Percentiles rank a stretch among this genome's conserved stretches.
Evolutionary conservation across 2,888 invertebrate genomes (phyloP).

Genomic region (Drosophila imparisetae): DNA sequence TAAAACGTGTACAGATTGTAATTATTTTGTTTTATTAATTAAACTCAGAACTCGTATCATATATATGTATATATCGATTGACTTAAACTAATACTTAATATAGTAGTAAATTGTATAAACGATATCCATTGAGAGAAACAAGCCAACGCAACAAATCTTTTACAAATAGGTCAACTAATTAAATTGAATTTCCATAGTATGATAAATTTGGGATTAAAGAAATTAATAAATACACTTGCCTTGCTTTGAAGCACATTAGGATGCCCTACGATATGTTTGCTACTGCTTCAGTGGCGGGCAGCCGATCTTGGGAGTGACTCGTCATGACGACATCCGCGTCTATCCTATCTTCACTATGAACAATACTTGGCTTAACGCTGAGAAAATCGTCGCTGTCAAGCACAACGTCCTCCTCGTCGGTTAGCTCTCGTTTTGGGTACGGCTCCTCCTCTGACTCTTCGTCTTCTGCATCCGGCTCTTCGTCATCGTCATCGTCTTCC

Average conservation of each 20-base stretch:
- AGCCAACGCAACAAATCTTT: conserved; percentile 55
- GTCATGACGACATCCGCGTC: conserved; percentile 38
- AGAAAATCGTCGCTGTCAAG: conserved; percentile 63
- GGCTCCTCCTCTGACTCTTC: conserved; percentile 2
- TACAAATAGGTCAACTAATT: conserved; percentile 42
- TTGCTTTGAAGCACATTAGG: conserved; percentile 22
- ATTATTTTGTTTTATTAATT: conserved; percentile 34
- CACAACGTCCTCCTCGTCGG: conserved; percentile 46
- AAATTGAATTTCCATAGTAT: conserved; percentile 18
- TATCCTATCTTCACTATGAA: conserved; percentile 16
- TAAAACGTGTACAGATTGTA: conserved; percentile 7
- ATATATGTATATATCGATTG: conserved; percentile 20
- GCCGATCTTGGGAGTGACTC: conserved; percentile 30
- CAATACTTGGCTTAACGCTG: conserved; percentile 50
- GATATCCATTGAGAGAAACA: conserved; percentile 29
- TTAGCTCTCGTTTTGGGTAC: conserved; percentile 1
- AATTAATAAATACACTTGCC: conserved; percentile 24
- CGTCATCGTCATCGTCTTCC: not conserved
- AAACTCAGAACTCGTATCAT: conserved; percentile 32
- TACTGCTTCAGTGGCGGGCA: conserved; percentile 10
- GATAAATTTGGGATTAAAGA: not conserved
- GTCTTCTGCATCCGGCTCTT: conserved; percentile 2
- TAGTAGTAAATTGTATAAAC: conserved; percentile 23
- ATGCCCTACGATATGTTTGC: conserved; percentile 32
- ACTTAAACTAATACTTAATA: conserved; percentile 53